Conservation (phyloP, 2,113 vertebrate genomes). For the Pangasianodon hypophthalmus region DNA sequence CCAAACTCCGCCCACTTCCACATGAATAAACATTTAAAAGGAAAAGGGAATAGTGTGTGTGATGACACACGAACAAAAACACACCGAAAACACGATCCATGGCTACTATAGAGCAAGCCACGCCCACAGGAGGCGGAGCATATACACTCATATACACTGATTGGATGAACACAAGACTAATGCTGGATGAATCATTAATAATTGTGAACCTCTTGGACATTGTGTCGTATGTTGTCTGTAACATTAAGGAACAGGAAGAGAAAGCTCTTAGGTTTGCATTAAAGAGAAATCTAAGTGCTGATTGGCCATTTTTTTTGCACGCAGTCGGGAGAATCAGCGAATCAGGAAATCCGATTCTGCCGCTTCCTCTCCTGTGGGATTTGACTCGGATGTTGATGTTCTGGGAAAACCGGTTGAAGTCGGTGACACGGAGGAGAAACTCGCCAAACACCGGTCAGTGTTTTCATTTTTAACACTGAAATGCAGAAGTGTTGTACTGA, state of each 20-base stretch:
- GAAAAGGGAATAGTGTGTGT: too few relatives aligned
- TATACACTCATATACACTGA: too few relatives aligned
- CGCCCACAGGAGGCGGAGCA: not conserved
- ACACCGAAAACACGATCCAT: not conserved
- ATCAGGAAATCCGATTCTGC: slow-evolving; percentile 75
- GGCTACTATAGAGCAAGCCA: not conserved
- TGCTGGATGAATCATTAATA: too few relatives aligned
- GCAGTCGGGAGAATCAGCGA: slow-evolving; percentile 88
- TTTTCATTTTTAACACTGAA: not conserved
- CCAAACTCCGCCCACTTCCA: not conserved
- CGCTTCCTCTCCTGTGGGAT: slow-evolving; percentile 67
- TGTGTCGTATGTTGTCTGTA: not conserved
- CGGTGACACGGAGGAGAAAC: slow-evolving; percentile 81
- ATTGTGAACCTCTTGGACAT: too few relatives aligned
- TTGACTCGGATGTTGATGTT: slow-evolving; percentile 74
- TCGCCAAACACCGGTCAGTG: slow-evolving; percentile 84
- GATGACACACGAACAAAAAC: not conserved
- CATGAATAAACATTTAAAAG: not conserved
- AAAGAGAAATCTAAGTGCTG: not conserved
- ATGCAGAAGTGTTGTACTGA: too few relatives aligned
- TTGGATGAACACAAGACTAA: too few relatives aligned
- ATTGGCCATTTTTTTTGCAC: not conserved
- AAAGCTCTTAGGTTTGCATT: not conserved
- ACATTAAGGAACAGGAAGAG: not conserved
- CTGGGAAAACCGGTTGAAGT: slow-evolving; percentile 72